Evolutionary conservation across 2,888 invertebrate genomes (phyloP).

Genomic region (Trilocha varians): DNA sequence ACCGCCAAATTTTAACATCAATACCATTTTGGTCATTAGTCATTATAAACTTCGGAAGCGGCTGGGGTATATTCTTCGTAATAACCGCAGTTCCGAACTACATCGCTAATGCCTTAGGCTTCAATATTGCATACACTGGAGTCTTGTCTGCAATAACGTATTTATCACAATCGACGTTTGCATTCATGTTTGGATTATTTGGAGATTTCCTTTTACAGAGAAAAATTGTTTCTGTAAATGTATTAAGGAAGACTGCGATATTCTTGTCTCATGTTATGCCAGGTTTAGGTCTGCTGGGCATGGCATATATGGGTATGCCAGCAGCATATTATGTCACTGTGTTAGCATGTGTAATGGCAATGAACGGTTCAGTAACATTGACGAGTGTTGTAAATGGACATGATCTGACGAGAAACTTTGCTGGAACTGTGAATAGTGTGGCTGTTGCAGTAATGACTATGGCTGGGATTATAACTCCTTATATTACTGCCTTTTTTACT

Average conservation of each 20-base stretch:
- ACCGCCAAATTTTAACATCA: conserved; percentile 63
- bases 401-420: background rate
- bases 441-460: no score
- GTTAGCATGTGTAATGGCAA: background rate
- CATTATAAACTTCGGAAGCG: no score
- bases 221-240: background rate
- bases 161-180: background rate
- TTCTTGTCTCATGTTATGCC: no score
- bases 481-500: no score
- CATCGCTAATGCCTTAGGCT: background rate
- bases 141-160: background rate
- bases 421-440: background rate
- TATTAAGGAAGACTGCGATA: background rate
- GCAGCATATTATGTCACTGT: background rate
- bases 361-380: background rate
- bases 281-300: no score
- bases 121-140: background rate
- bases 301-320: no score
- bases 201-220: background rate
- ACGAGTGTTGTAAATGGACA: background rate
- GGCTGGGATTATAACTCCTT: no score
- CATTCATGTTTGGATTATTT: background rate
- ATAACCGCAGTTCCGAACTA: background rate
- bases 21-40: conserved; percentile 50
- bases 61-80: background rate